Base-by-base conservation (phyloP, 2,888 invertebrate genomes). In the Balanococcus diminutus region DNA sequence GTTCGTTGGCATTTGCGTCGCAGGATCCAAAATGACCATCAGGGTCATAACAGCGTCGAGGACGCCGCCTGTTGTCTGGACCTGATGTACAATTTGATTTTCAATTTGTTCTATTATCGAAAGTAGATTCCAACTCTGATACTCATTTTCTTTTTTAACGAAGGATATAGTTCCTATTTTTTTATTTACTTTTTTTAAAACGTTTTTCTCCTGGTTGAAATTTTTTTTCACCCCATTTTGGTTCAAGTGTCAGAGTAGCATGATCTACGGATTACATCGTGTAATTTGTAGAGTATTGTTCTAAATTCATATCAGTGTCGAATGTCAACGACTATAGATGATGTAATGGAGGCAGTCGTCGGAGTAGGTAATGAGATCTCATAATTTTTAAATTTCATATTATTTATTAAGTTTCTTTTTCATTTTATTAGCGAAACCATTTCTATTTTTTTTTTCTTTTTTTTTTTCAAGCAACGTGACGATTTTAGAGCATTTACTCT, bases 41-140 rank as follows among this genome's bases (percentile, higher is more conserved):
- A 91, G 36, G 95, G 97, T 5, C 99, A 99, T 91, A 96, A 97
- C 90, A 96, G 97, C 87, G 92, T 94, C 86, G 99, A 99, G 90
- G 99, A 99, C 90, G 97, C 99, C 0, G 92, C 93, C 51, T 94
- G 96, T 14, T 96, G 96, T 88, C 93, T 98, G 91, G 96, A 98
- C 89, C 91, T 99, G 82, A 96, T 98, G 46, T 6, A 28, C 9
- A 36, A 79, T 8, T 0, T 79, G 19, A 22, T 79, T n/a, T 8
- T n/a, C 2, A 79, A 79, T 36, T 8, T n/a, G 0, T 32, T 5
- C 8, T 79, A 79, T 22, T 32, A 32, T 11, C 1, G 75, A 22
- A 79, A 79, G 19, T 79, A 67, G 3, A 67, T 42, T 42, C 4
- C 1, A 11, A 79, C 9, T 11, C 36, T 36, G 75, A 36, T 79